These are phyloP conservation scores for Araneus ventricosus DNA, from an alignment of 1,140 invertebrate species.

Conservation along the genomic window DNA sequence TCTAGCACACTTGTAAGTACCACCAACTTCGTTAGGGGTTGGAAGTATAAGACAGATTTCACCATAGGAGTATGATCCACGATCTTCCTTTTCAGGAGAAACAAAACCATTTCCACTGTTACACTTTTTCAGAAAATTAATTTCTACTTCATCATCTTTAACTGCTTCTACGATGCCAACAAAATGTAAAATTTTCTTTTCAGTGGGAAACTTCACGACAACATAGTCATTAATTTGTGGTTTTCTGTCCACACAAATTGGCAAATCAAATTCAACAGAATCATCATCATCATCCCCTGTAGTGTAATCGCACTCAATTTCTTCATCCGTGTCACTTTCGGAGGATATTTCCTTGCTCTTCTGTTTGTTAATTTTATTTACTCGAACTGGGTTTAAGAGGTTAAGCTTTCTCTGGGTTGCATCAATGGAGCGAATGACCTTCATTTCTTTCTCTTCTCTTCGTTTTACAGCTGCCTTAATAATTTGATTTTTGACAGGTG, in stretches of 20 bases:
- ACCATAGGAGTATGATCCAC: conserved; percentile 47
- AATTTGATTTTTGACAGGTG: conserved; percentile 31
- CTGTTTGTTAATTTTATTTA: conserved; percentile 34
- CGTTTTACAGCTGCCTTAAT: conserved; percentile 39
- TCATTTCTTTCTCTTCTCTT: conserved; percentile 52
- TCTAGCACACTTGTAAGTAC: conserved; percentile 51
- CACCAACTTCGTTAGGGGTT: neutral
- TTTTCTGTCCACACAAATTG: conserved; percentile 47
- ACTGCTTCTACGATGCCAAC: conserved; percentile 28
- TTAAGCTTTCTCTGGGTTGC: conserved; percentile 50
- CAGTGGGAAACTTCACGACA: conserved; percentile 40
- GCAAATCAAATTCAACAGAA: conserved; percentile 36
- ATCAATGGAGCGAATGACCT: conserved; percentile 10
- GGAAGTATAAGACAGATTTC: conserved; percentile 48
- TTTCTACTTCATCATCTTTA: conserved; percentile 40
- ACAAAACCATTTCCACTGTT: conserved; percentile 39
- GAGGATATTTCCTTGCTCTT: conserved; percentile 20
- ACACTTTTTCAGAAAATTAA: conserved; percentile 49
- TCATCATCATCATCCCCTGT: conserved; percentile 35
- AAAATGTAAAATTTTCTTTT: conserved; percentile 52
- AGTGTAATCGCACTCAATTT: conserved; percentile 45
- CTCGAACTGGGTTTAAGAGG: conserved; percentile 33
- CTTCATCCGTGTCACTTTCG: conserved; percentile 49
- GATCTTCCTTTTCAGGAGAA: conserved; percentile 55
- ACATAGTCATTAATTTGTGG: conserved; percentile 56